Evolutionary conservation across 2,113 vertebrate species (phyloP).

Genomic region (Pseudonaja textilis): DNA sequence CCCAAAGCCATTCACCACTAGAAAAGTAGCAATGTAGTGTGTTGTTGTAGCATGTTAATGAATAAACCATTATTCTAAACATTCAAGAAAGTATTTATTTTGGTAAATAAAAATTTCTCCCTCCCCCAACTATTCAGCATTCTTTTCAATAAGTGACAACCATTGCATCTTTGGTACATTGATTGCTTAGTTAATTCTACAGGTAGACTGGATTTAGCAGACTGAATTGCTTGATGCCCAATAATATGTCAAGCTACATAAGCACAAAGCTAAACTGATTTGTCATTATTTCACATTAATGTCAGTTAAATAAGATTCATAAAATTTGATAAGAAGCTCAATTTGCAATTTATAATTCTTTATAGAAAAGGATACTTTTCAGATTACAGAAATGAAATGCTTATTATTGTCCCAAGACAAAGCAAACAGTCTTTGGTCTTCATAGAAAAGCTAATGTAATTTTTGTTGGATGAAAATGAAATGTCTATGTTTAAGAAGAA

Average conservation of each 20-base stretch:
- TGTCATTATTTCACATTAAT: background rate
- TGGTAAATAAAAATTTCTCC: background rate
- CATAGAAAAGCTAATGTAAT: background rate
- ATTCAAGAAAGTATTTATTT: background rate
- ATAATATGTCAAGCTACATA: background rate
- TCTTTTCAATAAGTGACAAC: background rate
- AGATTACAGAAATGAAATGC: background rate
- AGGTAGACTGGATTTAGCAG: background rate
- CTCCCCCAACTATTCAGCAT: background rate
- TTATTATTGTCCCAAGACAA: background rate
- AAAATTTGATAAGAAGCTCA: background rate
- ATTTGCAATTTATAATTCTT: background rate
- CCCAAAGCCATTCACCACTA: constrained; percentile 25
- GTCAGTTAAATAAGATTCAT: background rate
- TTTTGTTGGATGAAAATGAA: background rate
- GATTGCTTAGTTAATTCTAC: background rate
- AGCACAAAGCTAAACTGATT: background rate
- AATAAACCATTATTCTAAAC: constrained; percentile 22
- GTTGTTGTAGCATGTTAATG: constrained; percentile 36
- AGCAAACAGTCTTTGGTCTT: background rate
- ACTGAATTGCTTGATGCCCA: background rate
- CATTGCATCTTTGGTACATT: background rate
- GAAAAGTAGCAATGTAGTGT: constrained; percentile 23
- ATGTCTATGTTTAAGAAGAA: background rate
- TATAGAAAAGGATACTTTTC: background rate